Conservation (phyloP, 1,140 invertebrate species). For the Zaprionus davidi region DNA sequence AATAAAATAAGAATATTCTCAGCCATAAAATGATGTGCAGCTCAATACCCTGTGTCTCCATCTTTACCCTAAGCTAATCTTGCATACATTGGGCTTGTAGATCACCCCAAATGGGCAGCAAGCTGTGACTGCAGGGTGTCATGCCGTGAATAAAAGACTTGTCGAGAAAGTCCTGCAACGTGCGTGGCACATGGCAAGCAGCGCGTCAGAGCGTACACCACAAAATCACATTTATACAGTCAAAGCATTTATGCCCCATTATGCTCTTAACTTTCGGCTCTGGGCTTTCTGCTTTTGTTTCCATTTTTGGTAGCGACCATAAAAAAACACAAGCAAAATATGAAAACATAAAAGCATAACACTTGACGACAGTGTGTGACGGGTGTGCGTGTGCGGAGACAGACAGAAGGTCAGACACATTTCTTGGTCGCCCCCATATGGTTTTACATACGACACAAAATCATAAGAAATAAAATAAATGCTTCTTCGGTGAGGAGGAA, state of each 20-base stretch:
- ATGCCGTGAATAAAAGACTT: neutral
- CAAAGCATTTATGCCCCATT: constrained; percentile 76
- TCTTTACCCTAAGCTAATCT: neutral
- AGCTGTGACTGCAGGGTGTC: neutral
- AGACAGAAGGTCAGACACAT: constrained; percentile 42
- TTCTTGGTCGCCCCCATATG: constrained; percentile 17
- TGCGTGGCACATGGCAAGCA: constrained; percentile 13
- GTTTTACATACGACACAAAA: constrained; percentile 28
- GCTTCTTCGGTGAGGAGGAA: constrained; percentile 11
- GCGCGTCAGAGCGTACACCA: constrained; percentile 57
- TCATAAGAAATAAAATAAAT: constrained; percentile 46
- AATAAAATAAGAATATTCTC: neutral
- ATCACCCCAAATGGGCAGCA: neutral
- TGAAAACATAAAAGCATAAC: constrained; percentile 41
- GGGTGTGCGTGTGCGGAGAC: neutral
- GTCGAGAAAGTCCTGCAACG: constrained; percentile 6
- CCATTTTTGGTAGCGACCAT: constrained; percentile 44
- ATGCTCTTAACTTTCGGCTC: constrained; percentile 66
- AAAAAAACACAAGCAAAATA: constrained; percentile 52
- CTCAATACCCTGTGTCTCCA: neutral
- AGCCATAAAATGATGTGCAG: neutral
- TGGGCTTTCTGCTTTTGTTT: constrained; percentile 55
- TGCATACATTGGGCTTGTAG: neutral
- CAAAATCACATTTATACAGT: constrained; percentile 72
- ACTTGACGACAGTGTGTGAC: constrained; percentile 25